Conservation (phyloP, 1,140 invertebrate genomes). For the Meloidogyne chitwoodi region DNA sequence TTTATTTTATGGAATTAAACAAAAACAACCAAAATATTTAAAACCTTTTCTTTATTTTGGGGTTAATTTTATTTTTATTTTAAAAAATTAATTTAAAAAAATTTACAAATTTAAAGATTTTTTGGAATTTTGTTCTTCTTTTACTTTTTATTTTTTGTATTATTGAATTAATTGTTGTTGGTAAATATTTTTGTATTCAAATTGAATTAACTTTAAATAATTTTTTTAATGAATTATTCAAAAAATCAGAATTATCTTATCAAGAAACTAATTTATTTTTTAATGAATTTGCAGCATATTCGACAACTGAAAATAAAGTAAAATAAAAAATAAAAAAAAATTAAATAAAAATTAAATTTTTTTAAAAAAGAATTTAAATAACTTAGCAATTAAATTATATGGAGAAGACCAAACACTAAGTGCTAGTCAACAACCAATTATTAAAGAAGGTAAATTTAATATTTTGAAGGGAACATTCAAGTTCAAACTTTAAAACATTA, state of each 20-base stretch:
- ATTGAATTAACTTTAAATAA: not conserved
- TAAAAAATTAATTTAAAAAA: not conserved
- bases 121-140: conserved; percentile 36
- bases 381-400: not conserved
- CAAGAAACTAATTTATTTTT: conserved; percentile 9
- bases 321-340: not conserved
- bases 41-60: conserved; percentile 30
- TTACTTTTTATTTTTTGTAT: conserved; percentile 33
- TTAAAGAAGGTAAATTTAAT: no score
- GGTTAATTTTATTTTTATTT: not conserved
- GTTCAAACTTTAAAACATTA: no score
- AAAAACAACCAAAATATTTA: conserved; percentile 24
- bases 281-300: conserved; percentile 1
- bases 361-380: no score
- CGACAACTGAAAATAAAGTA: not conserved
- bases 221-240: not conserved
- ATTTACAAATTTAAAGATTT: conserved; percentile 10
- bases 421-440: not conserved
- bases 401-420: not conserved
- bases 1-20: conserved; percentile 32
- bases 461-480: no score
- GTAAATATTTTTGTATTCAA: not conserved
- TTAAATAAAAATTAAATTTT: not conserved
- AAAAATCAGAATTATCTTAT: conserved; percentile 1
- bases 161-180: conserved; percentile 12